Conservation (phyloP, 2,797 vertebrate species). For the Gephyroberyx darwinii region DNA sequence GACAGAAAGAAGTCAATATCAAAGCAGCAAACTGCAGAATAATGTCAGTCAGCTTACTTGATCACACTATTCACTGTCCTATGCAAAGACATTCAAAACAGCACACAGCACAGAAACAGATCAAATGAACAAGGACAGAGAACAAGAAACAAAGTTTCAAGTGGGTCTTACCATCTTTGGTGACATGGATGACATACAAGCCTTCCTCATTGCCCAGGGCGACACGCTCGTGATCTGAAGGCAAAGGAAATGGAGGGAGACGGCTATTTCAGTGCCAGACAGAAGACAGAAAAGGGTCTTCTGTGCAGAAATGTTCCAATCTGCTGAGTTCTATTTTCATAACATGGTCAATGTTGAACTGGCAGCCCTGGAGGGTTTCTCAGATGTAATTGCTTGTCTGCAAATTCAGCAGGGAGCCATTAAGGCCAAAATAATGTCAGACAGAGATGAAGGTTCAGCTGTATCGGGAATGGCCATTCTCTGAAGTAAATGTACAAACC, state of each 20-base stretch:
- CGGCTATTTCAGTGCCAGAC: neutral
- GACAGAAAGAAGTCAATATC: neutral
- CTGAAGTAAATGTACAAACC: slow-evolving; percentile 3
- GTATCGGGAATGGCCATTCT: neutral
- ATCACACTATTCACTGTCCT: no score
- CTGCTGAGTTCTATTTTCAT: slow-evolving; percentile 25
- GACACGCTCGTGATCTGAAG: slow-evolving; percentile 95
- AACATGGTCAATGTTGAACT: slow-evolving; percentile 6
- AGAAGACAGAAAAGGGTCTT: slow-evolving; percentile 13
- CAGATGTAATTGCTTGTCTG: neutral
- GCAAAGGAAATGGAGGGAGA: slow-evolving; percentile 13
- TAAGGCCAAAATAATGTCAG: neutral
- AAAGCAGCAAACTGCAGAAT: no score
- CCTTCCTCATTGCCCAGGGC: slow-evolving; percentile 98
- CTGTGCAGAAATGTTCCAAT: slow-evolving; percentile 10
- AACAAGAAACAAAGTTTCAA: neutral
- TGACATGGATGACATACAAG: slow-evolving; percentile 95
- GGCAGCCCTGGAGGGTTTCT: neutral
- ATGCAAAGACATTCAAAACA: neutral
- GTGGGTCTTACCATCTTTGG: slow-evolving; percentile 93
- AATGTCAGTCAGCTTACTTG: no score
- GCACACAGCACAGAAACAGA: neutral
- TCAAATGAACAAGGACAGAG: neutral
- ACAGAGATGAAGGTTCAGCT: neutral
- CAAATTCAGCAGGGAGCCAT: neutral